Conservation (phyloP, 2,888 invertebrate species). For the Limnephilus rhombicus region DNA sequence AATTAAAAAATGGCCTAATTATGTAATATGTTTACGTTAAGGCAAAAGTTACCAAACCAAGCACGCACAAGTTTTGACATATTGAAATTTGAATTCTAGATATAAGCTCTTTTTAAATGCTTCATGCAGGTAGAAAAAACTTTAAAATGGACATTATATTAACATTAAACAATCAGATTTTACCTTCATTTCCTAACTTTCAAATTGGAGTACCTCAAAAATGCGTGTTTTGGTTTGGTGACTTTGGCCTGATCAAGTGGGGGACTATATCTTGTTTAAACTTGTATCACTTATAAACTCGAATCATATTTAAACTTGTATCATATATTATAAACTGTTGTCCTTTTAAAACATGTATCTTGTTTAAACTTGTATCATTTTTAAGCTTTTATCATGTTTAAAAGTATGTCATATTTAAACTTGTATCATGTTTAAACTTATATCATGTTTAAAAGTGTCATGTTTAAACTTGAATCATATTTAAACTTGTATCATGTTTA, state of each 20-base stretch:
- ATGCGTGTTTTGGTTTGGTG: neutral
- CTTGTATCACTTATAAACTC: too few species aligned
- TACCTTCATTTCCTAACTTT: neutral
- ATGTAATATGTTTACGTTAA: neutral
- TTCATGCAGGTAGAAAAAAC: neutral
- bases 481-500: too few species aligned
- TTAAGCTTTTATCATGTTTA: too few species aligned
- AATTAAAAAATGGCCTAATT: neutral
- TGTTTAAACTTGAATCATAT: too few species aligned
- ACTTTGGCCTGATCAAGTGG: neutral
- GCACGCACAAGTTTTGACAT: neutral
- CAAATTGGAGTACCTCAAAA: neutral
- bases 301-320: too few species aligned
- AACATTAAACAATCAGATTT: neutral
- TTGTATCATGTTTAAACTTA: neutral
- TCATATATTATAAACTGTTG: too few species aligned
- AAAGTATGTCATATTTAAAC: too few species aligned
- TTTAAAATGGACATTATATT: neutral
- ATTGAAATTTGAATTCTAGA: neutral
- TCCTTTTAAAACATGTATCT: too few species aligned
- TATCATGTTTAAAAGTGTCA: neutral
- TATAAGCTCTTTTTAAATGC: neutral
- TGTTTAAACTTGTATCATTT: too few species aligned
- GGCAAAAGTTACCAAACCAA: neutral
- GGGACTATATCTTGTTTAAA: neutral